Percentiles rank a stretch among this genome's conserved stretches.
phyloP scores from a whole-genome alignment of 2,113 vertebrate species.

The Aptenodytes forsteri region DNA sequence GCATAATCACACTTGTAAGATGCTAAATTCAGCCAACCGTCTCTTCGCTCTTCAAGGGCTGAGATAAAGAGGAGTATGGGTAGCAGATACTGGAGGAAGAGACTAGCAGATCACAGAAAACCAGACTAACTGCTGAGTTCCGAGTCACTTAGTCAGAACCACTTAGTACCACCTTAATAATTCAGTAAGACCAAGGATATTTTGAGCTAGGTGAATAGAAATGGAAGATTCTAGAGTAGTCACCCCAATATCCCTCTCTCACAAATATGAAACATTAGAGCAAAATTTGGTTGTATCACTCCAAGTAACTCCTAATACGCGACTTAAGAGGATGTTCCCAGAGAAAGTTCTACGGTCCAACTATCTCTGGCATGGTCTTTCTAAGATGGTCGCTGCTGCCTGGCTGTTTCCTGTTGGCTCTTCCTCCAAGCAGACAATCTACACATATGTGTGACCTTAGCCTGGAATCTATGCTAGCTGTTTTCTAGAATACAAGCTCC shows the following conservation, averaged over 20 bases:
- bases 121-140: not conserved
- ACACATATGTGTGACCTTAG: not conserved
- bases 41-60: not conserved
- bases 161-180: not conserved
- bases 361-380: not conserved
- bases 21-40: not conserved
- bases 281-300: not conserved
- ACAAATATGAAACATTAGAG: not conserved
- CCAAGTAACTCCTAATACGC: not conserved
- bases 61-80: not conserved
- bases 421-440: not conserved
- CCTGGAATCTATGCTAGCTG: not conserved
- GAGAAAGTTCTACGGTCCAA: not conserved
- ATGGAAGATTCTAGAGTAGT: not conserved
- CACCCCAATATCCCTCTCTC: not conserved
- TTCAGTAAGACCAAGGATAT: not conserved
- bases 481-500: not conserved
- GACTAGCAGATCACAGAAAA: not conserved
- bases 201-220: not conserved
- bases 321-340: not conserved
- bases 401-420: not conserved
- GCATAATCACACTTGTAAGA: not conserved
- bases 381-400: not conserved
- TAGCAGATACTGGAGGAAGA: not conserved
- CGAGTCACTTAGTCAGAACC: not conserved